These are phyloP conservation scores for Helicorthomorpha holstii DNA, from an alignment of 1,140 invertebrate species.

Conservation along the genomic window DNA sequence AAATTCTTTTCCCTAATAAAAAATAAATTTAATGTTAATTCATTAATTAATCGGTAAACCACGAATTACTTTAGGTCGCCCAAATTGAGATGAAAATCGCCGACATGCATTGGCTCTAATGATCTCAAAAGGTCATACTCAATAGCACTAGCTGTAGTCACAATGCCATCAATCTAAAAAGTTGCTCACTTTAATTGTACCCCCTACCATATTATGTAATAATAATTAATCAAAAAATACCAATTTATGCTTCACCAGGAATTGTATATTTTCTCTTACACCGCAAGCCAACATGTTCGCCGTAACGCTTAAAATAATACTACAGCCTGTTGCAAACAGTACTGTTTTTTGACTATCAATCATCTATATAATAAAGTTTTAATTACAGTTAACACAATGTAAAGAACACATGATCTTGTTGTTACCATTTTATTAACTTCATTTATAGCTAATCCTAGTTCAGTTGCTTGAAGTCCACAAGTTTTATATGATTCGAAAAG, in stretches of 20 bases:
- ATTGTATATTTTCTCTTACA: constrained; percentile 73
- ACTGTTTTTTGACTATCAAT: too few relatives aligned
- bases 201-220: too few relatives aligned
- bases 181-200: too few relatives aligned
- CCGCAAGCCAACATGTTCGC: constrained; percentile 96
- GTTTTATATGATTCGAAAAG: constrained; percentile 60
- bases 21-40: too few relatives aligned
- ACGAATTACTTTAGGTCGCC: constrained; percentile 23
- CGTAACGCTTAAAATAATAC: constrained; percentile 94
- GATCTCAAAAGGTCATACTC: constrained; percentile 99
- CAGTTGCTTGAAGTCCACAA: constrained; percentile 92
- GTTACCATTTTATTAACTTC: constrained; percentile 84
- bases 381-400: too few relatives aligned
- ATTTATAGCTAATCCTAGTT: constrained; percentile 73
- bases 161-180: constrained; percentile 87
- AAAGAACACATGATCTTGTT: too few relatives aligned
- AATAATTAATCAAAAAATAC: constrained; percentile 27
- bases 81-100: constrained; percentile 70
- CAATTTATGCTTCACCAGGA: constrained; percentile 75
- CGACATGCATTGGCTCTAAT: constrained; percentile 80
- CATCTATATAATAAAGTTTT: too few relatives aligned
- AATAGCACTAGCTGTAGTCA: constrained; percentile 92
- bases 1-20: too few relatives aligned
- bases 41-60: too few relatives aligned
- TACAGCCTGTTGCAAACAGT: too few relatives aligned